Evolutionary conservation across 1,140 invertebrate genomes (phyloP), one percentile per base, ranked within the genome.

Genomic region (Atta texana): DNA sequence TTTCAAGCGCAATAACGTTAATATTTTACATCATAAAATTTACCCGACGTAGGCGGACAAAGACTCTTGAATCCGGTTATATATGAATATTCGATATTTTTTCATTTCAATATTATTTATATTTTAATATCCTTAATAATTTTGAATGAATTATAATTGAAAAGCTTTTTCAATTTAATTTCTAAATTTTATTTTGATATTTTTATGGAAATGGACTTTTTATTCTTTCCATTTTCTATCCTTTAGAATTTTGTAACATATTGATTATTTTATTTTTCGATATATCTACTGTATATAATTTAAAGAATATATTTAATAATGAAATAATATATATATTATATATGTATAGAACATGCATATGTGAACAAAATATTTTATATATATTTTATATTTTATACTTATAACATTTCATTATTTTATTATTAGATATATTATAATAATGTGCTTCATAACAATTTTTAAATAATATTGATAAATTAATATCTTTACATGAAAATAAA

Each of bases 1-100:
- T 75, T 59, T 59, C 55, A 59, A 59, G 55, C 44, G 55, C 55
- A 75, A 75, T 75, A 74, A 44, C 55, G 31, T 75, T 59, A 75
- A 75, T 75, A 75, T 44, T 75, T 34, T 39, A 44, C n/a, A 24
- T n/a, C 21, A 6, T 75, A 24, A 39, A 75, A 75, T 75, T 59
- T 24, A 59, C 18, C n/a, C 14, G 21, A 44, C 55, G 28, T 10
- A 5, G 28, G 16, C 31, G 14, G n/a, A 68, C 55, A 59, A 59
- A 75, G 55, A 18, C 6, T 39, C 6, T 44, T 6, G 55, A 74
- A 12, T 57, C 28, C 18, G n/a, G 28, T 75, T 75, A 75, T 21
- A 75, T 59, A 0, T 16, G 6, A 12, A 59, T 12, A 24, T 59
- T 39, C 21, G 16, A 1, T 10, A 16, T 24, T 7, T 59, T 59